A percentile compares a stretch with the other conserved stretches of the same genome.
These are phyloP conservation scores for Petrocephalus schoutedeni DNA, from an alignment of 2,797 vertebrate genomes.

Conservation along the genomic window DNA sequence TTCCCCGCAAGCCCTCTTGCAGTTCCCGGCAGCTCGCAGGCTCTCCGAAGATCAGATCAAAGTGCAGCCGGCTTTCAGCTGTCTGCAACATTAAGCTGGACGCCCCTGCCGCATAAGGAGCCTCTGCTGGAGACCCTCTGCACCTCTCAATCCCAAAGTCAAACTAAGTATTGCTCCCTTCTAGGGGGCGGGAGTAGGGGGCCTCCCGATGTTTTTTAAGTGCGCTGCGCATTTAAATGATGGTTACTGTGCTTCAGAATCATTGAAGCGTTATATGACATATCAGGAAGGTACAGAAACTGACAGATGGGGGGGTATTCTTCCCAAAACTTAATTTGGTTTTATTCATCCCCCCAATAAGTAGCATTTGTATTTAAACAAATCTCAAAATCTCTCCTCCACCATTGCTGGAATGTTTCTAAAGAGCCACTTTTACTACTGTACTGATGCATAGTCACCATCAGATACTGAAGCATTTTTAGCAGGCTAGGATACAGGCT, in stretches of 20 bases:
- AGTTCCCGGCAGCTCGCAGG: background rate
- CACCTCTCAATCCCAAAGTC: background rate
- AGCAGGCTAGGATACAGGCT: background rate
- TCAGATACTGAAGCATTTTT: background rate
- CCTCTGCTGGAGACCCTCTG: background rate
- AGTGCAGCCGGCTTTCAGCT: constrained; percentile 10
- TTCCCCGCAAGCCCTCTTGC: background rate
- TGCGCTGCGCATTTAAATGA: background rate
- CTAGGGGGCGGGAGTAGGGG: background rate
- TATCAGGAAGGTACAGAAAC: background rate
- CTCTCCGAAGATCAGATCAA: background rate
- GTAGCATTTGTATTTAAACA: background rate
- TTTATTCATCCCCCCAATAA: background rate
- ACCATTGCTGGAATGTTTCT: too few species aligned
- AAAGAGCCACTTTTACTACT: too few species aligned
- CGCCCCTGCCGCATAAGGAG: background rate
- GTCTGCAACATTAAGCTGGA: constrained; percentile 13
- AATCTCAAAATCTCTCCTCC: too few species aligned
- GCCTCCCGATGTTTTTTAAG: background rate
- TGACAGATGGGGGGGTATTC: background rate
- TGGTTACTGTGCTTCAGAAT: background rate
- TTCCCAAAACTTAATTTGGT: background rate
- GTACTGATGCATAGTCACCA: too few species aligned
- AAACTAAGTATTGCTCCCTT: background rate
- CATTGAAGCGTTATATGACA: background rate